These are phyloP conservation scores for Antrozous pallidus DNA, from an alignment of 2,797 vertebrate species.

Conservation along the genomic window DNA sequence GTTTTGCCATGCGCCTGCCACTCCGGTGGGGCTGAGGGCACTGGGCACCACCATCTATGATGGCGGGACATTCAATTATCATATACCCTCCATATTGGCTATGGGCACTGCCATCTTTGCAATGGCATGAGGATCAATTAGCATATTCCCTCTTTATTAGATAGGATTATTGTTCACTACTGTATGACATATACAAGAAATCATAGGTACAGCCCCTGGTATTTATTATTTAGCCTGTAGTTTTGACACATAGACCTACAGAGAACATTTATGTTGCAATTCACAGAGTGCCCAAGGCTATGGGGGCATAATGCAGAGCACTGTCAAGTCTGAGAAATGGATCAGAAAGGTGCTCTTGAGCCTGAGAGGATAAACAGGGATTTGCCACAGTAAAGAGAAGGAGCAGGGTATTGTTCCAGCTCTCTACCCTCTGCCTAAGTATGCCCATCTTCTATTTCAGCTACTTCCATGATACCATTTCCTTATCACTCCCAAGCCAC, in stretches of 20 bases:
- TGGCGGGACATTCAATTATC: too few relatives aligned
- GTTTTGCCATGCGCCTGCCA: too few relatives aligned
- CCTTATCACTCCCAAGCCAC: background rate
- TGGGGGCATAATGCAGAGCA: background rate
- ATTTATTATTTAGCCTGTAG: background rate
- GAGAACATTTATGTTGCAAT: fast-evolving
- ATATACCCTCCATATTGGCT: too few relatives aligned
- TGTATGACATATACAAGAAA: background rate
- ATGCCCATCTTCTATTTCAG: background rate
- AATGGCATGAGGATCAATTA: too few relatives aligned
- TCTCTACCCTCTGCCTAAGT: background rate
- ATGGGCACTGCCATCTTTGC: too few relatives aligned
- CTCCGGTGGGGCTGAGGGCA: too few relatives aligned
- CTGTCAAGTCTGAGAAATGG: background rate
- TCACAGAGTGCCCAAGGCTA: background rate
- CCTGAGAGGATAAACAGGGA: background rate
- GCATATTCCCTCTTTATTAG: too few relatives aligned
- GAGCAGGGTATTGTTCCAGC: background rate
- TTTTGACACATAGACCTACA: too few relatives aligned
- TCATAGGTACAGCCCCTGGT: background rate
- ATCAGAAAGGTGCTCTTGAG: background rate
- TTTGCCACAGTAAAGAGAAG: background rate
- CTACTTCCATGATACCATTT: background rate
- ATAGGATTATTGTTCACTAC: background rate
- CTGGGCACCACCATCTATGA: too few relatives aligned